Conservation (phyloP, 2,888 invertebrate genomes). For the Ypsolopha sequella region DNA sequence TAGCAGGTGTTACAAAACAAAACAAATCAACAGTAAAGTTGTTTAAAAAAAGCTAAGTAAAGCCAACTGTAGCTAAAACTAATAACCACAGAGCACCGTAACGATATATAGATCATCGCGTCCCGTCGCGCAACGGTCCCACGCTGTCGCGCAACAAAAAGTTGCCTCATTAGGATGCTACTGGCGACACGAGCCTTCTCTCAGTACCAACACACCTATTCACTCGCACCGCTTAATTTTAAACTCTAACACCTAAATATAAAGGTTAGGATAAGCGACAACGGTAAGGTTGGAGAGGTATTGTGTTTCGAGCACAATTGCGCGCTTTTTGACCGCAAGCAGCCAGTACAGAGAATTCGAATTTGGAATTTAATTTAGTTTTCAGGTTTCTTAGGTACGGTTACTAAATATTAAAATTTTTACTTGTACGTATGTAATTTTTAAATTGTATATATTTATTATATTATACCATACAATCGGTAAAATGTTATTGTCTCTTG, state of each 20-base stretch:
- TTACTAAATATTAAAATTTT: too few relatives aligned
- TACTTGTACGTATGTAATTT: too few relatives aligned
- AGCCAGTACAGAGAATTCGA: slow-evolving; percentile 3
- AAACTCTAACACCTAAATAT: neutral
- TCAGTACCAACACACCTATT: neutral
- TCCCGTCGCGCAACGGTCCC: slow-evolving; percentile 31
- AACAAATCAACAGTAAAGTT: too few relatives aligned
- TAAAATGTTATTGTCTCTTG: too few relatives aligned
- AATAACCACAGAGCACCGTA: too few relatives aligned
- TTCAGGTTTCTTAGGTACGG: neutral
- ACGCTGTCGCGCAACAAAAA: slow-evolving; percentile 59
- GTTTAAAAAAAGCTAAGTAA: too few relatives aligned
- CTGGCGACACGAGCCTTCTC: slow-evolving; percentile 32
- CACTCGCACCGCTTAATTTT: neutral
- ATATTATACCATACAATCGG: too few relatives aligned
- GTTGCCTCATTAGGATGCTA: slow-evolving; percentile 52
- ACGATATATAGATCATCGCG: too few relatives aligned
- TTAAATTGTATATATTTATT: too few relatives aligned
- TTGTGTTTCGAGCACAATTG: neutral
- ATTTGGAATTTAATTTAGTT: slow-evolving; percentile 2
- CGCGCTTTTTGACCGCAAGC: slow-evolving; percentile 29
- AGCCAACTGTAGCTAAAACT: too few relatives aligned
- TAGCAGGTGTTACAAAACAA: too few relatives aligned
- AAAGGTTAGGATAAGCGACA: neutral
- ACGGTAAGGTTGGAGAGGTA: neutral